A percentile compares a stretch with the other conserved stretches of the same genome.
These are phyloP conservation scores for Petrocephalus microphthalmus DNA, from an alignment of 2,113 vertebrate genomes.

Conservation along the genomic window DNA sequence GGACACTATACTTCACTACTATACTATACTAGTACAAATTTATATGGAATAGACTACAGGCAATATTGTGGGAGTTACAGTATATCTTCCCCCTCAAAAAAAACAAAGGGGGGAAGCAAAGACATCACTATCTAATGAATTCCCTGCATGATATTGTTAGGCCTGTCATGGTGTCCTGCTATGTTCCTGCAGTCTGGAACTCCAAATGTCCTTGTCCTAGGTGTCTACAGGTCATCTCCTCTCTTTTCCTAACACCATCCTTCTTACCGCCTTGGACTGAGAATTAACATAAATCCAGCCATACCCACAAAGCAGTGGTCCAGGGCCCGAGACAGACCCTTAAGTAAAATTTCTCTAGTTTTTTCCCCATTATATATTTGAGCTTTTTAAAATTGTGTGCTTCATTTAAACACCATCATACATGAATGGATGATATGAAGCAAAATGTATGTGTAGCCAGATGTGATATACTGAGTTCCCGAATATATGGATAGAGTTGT, in stretches of 20 bases:
- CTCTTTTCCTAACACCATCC: neutral
- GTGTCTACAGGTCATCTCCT: neutral
- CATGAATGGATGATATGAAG: neutral
- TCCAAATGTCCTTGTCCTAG: neutral
- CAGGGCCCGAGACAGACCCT: neutral
- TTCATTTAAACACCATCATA: neutral
- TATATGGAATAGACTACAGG: neutral
- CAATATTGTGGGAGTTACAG: neutral
- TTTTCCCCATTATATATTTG: neutral
- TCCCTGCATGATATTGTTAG: neutral
- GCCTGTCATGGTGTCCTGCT: neutral
- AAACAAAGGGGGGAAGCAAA: no score
- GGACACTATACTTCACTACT: neutral
- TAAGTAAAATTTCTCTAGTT: neutral
- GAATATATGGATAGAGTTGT: neutral
- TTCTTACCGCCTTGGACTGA: neutral
- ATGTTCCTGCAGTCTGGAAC: neutral
- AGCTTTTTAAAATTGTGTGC: neutral
- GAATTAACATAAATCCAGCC: neutral
- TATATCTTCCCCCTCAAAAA: neutral
- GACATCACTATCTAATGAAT: neutral
- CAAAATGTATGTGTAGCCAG: neutral
- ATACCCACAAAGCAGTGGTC: neutral
- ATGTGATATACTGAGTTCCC: neutral
- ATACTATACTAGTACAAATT: neutral